A percentile compares a stretch with the other conserved stretches of the same genome.
Evolutionary conservation across 2,113 vertebrate species (phyloP).

Genomic region (Rutilus rutilus): DNA sequence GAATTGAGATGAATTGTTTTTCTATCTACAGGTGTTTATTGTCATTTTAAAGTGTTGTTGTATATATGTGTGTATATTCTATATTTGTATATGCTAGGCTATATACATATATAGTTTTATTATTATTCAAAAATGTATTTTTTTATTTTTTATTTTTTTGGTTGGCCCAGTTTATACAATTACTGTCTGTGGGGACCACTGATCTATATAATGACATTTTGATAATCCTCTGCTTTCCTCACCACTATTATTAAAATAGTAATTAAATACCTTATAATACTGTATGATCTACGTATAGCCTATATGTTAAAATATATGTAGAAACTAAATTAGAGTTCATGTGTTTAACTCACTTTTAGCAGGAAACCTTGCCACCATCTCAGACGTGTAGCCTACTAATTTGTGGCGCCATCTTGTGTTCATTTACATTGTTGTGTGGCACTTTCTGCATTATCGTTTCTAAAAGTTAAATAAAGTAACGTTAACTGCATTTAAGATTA

Average conservation of each 20-base stretch:
- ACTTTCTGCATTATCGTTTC: neutral
- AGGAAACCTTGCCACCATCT: neutral
- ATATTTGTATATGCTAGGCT: neutral
- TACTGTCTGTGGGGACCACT: neutral
- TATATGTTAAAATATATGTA: too few relatives aligned
- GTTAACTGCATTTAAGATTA: neutral
- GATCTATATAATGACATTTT: neutral
- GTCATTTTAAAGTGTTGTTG: neutral
- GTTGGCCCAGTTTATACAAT: neutral
- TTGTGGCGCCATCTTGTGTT: slow-evolving; percentile 13
- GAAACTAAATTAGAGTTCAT: too few relatives aligned
- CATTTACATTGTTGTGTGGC: neutral
- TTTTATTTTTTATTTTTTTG: neutral
- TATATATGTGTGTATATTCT: neutral
- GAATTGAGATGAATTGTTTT: neutral
- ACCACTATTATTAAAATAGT: neutral
- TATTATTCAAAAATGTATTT: neutral
- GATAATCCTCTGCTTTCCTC: neutral
- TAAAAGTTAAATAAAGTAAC: neutral
- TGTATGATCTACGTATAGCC: too few relatives aligned
- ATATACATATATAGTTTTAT: neutral
- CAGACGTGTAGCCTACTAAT: neutral
- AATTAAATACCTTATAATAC: neutral
- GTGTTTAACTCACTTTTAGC: too few relatives aligned
- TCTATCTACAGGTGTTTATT: neutral